phyloP scores from a whole-genome alignment of 2,797 vertebrate genomes.

The Karalla daura region DNA sequence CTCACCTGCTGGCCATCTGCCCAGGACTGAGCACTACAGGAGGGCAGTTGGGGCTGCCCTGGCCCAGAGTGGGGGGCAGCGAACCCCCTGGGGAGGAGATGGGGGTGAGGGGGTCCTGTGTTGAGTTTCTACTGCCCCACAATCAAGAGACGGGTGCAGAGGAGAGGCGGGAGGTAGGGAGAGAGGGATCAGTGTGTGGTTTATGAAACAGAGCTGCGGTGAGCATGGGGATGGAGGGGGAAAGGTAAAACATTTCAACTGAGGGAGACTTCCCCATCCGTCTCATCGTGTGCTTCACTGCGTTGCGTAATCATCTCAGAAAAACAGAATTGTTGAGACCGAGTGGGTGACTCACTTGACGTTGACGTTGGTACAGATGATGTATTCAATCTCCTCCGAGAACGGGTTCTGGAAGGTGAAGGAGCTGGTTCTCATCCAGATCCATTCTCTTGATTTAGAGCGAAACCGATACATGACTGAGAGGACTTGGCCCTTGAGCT shows the following conservation, averaged over 20 bases:
- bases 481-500: constrained; percentile 96
- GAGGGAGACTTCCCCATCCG: constrained; percentile 28
- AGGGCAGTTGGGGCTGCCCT: constrained; percentile 83
- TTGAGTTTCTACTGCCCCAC: constrained; percentile 87
- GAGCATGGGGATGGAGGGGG: constrained; percentile 18
- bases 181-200: constrained; percentile 62
- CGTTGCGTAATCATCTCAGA: constrained; percentile 21
- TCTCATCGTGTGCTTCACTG: constrained; percentile 15
- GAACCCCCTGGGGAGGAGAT: constrained; percentile 87
- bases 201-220: constrained; percentile 25
- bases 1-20: constrained; percentile 90
- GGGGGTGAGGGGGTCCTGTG: constrained; percentile 91
- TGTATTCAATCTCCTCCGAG: constrained; percentile 98
- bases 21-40: constrained; percentile 90
- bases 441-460: constrained; percentile 92
- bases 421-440: constrained; percentile 97
- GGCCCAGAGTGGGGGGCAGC: constrained; percentile 87
- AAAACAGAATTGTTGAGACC: not conserved
- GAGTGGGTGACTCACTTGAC: constrained; percentile 90
- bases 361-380: constrained; percentile 98
- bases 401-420: constrained; percentile 99
- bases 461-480: constrained; percentile 99
- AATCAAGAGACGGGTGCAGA: constrained; percentile 76
- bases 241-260: constrained; percentile 36
- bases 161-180: constrained; percentile 66